Base-by-base conservation (phyloP, 2,888 invertebrate genomes). In the Eulithis testata region DNA sequence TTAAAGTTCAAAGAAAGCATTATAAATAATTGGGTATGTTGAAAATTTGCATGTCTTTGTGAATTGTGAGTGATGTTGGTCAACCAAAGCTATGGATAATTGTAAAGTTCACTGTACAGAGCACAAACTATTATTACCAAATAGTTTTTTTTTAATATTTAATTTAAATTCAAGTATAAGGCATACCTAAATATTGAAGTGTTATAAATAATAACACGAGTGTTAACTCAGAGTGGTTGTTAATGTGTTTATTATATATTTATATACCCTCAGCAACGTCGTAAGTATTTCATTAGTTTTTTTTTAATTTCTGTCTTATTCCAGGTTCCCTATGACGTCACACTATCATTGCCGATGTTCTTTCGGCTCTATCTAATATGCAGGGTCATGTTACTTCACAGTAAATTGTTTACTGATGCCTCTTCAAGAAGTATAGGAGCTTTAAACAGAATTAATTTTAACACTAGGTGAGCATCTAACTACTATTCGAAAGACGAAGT, bases 351-450 rank as follows among this genome's bases (percentile, higher is more conserved):
- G 93, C 99, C 99, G 84, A 99, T 99, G 99, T 99, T 99, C 95
- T 96, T 99, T 93, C 96, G 99, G 87, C 96, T 99, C 84, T 99
- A 99, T 94, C 96, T 99, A 92, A 99, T 99, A 94, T 99, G 99
- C 94, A 96, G 99, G 84, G 99, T 99, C 82, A 99, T 99, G 99
- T 95, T 99, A 87, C 95, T 99, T 81, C 99, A 99, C 94, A 99
- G 98, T 93, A 99, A 99, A 95, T 95, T 99, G 81, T 99, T 99
- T 94, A 99, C 99, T 74, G 99, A 99, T 93, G 99, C 99, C 82
- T 99, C 99, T 78, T 99, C 99, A 73, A 95, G 99, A 89, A 98
- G 98, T 94, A 98, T 97, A 95, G 98, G 97, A 93, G 99, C 97
- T 90, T 96, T 99, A 91, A 99, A 99, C 95, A 96, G 99, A 89